Evolutionary conservation across 1,140 invertebrate genomes (phyloP).

Genomic region (Neodiprion pinetum): DNA sequence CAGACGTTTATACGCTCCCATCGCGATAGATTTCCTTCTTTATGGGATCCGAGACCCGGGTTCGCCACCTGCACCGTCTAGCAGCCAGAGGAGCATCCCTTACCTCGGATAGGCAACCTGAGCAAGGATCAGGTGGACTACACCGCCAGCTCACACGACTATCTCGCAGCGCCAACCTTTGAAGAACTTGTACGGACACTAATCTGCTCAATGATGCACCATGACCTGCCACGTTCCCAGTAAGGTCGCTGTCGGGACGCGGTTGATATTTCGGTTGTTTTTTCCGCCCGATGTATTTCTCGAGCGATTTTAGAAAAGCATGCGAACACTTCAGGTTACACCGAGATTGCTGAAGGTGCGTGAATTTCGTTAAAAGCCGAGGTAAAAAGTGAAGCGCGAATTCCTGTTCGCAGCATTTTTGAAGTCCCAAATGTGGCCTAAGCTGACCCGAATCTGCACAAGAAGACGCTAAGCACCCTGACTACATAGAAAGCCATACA

Average conservation of each 20-base stretch:
- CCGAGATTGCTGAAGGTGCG: no score
- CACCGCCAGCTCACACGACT: not conserved
- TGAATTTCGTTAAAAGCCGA: no score
- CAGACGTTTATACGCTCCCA: not conserved
- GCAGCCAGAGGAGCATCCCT: not conserved
- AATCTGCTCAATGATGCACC: slow-evolving; percentile 34
- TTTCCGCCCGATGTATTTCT: no score
- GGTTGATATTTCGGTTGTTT: not conserved
- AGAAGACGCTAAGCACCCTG: slow-evolving; percentile 13
- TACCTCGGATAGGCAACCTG: not conserved
- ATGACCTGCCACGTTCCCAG: slow-evolving; percentile 21
- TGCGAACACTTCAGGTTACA: no score
- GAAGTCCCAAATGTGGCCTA: not conserved
- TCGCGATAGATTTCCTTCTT: slow-evolving; percentile 7
- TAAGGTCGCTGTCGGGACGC: not conserved
- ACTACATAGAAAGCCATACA: slow-evolving; percentile 10
- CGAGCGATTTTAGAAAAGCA: no score
- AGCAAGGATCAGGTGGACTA: not conserved
- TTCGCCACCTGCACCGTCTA: not conserved
- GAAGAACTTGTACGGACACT: slow-evolving; percentile 16
- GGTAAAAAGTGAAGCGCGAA: no score
- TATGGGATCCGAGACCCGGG: not conserved
- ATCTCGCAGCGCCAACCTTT: slow-evolving; percentile 3
- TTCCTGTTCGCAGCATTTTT: not conserved
- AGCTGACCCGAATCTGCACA: slow-evolving; percentile 8